Evolutionary conservation across 1,140 invertebrate genomes (phyloP), one percentile per base, ranked within the genome.

Genomic region (Pemphigus obesinymphae): DNA sequence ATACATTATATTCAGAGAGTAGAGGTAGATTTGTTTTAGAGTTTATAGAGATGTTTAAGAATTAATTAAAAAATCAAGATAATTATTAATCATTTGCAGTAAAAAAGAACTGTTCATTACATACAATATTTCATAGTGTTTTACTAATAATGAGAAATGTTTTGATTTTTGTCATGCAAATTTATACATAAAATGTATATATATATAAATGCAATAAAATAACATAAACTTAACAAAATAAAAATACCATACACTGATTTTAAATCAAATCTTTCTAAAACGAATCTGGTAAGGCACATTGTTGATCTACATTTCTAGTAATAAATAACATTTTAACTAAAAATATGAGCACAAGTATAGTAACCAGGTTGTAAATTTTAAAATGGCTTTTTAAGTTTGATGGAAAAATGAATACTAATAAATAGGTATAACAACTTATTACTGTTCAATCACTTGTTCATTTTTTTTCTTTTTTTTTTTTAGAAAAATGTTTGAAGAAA

Each of bases 311-410:
- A 58, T 63, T 78, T 80, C 53, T 58, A 80, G 34, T 80, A 63
- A 80, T 55, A 76, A 58, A 78, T 78, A 78, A 78, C 73, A 78
- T 78, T 78, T 76, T 31, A 78, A 55, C 73, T 78, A 78, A 55
- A 40, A 78, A 55, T 78, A 78, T 78, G 48, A 78, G 48, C 73
- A 78, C 50, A 78, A 78, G 34, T 58, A 23, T 58, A 50, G 23
- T 73, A 73, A 48, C n/a, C 73, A 78, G 53, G 31, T 58, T 40
- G 50, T 58, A 78, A 26, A 26, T 78, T 58, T 55, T 23, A 58
- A 55, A 55, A 78, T 58, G 73, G 31, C 50, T 58, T 37, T 75
- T 53, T 72, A 29, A 45, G n/a, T 45, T 72, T 72, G 40, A 20
- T 48, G 68, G 17, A 73, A 48, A 73, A 48, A 48, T 29, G 20